These are phyloP conservation scores for Cepphus grylle DNA, from an alignment of 2,113 vertebrate species.

Conservation along the genomic window DNA sequence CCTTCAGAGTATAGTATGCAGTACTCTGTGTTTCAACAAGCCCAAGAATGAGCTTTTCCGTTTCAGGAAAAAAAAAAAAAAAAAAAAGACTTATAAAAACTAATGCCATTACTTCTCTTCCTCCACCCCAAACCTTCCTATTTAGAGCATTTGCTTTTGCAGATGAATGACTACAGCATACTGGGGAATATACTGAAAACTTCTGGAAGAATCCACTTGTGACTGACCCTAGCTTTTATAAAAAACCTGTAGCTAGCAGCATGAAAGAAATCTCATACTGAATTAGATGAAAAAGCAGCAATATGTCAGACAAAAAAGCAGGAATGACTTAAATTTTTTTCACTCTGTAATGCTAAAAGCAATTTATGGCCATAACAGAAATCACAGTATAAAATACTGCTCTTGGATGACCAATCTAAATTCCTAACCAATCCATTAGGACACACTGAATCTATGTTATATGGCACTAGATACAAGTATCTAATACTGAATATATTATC, in stretches of 20 bases:
- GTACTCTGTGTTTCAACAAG: not conserved
- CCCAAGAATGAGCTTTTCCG: not conserved
- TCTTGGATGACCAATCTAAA: not conserved
- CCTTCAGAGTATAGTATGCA: not conserved
- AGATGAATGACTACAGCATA: not conserved
- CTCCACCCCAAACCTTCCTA: not conserved
- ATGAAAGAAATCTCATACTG: not conserved
- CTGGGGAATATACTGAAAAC: not conserved
- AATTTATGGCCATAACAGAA: rapidly evolving
- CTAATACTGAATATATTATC: not conserved
- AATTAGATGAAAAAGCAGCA: not conserved
- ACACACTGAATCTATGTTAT: not conserved
- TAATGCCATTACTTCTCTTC: not conserved
- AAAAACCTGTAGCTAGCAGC: not conserved
- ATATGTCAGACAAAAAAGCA: not conserved
- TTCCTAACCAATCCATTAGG: not conserved
- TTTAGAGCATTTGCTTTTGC: not conserved
- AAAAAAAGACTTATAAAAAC: not conserved
- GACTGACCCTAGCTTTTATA: not conserved
- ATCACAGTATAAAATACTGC: not conserved
- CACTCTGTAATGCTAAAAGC: not conserved
- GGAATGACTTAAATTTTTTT: not conserved
- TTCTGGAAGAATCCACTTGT: not conserved
- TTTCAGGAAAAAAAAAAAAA: not conserved
- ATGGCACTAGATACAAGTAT: not conserved